A percentile compares a stretch with the other conserved stretches of the same genome.
Evolutionary conservation across 2,113 vertebrate species (phyloP).

Genomic region (Pituophis catenifer): DNA sequence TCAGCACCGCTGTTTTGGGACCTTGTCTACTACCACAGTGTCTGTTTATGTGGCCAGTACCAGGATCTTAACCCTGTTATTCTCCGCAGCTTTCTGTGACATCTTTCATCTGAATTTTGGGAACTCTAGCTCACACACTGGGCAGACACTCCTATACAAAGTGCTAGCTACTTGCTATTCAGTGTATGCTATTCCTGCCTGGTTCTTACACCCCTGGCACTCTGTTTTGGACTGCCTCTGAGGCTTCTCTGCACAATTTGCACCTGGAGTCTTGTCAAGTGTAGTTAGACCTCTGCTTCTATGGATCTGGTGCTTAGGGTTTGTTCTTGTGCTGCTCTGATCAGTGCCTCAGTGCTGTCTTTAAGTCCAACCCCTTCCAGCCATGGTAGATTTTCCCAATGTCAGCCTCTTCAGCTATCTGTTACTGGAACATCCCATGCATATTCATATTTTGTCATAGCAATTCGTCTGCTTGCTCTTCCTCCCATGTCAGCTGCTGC

Average conservation of each 20-base stretch:
- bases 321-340: not conserved
- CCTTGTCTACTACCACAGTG: not conserved
- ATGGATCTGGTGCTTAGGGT: not conserved
- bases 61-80: not conserved
- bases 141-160: not conserved
- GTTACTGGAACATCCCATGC: not conserved
- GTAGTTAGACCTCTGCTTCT: not conserved
- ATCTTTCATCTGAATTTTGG: not conserved
- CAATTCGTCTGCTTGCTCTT: not conserved
- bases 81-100: not conserved
- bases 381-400: not conserved
- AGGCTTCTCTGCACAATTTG: not conserved
- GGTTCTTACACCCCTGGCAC: not conserved
- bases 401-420: not conserved
- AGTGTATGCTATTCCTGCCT: not conserved
- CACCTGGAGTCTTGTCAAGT: not conserved
- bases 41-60: not conserved
- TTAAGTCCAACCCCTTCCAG: not conserved
- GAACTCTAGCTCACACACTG: not conserved
- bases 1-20: not conserved
- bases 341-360: not conserved
- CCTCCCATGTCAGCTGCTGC: not conserved
- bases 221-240: not conserved
- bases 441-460: not conserved
- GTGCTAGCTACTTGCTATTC: not conserved